Evolutionary conservation across 2,113 vertebrate genomes (phyloP), one percentile per base, ranked within the genome.

Genomic region (Pleuronectes platessa): DNA sequence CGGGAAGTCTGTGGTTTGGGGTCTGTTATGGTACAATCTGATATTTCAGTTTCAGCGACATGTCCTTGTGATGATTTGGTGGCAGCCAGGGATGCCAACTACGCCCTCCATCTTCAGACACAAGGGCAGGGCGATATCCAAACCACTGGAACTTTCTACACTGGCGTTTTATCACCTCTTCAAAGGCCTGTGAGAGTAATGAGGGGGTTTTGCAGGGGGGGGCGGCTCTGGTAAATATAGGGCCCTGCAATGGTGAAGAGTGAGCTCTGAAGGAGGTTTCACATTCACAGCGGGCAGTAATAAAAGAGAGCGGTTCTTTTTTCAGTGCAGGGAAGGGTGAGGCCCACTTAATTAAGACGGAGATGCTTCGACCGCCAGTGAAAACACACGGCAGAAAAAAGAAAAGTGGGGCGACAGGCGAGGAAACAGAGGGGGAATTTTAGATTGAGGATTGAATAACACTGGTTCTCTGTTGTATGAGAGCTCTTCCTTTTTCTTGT

Each of bases 271-370:
- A 83, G 80, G 76, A 78, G 77, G 86, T 68, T 89, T 83, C 85
- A 79, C 65, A 68, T 90, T 87, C 81, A 78, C 78, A 76, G 73
- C 26, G 20, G 62, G 71, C 31, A n/a, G 55, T 86, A 88, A 92
- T 89, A 89, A 88, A 88, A 90, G 79, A 89, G 31, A 82, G 68
- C 53, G 1, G 51, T 68, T 87, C 72, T 74, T 76, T 21, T 86
- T 76, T 74, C 47, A 61, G 71, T 6, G 2, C 61, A 18, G 66
- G 70, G 74, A 80, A 90, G 89, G 89, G 92, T 86, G 88, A 88
- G 89, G 90, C 72, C 0, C 75, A 23, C 68, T 85, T 90, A 79
- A 93, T 88, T 91, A 88, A 87, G 83, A 91, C 49, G 8, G 83
- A 71, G 83, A 87, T 79, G 76, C 85, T 91, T 87, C 60, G 83